These are phyloP conservation scores for Isurus oxyrinchus DNA, from an alignment of 2,113 vertebrate genomes.

Conservation along the genomic window DNA sequence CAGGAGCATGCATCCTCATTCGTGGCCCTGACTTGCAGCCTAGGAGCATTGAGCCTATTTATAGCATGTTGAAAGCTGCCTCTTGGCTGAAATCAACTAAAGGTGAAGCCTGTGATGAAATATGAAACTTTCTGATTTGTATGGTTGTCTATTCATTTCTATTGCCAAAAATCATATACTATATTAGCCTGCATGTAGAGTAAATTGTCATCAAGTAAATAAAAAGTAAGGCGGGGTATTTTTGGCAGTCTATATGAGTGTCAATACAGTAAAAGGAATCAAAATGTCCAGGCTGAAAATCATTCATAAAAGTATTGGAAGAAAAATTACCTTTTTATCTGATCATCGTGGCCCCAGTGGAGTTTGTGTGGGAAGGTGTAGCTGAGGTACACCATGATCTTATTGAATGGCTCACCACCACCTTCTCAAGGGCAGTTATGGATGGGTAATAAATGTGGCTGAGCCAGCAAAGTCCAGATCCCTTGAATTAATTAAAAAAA, in stretches of 20 bases:
- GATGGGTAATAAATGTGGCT: too few relatives aligned
- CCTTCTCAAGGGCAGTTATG: too few relatives aligned
- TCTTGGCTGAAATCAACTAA: neutral
- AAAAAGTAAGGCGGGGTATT: neutral
- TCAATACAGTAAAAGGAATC: neutral
- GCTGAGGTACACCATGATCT: neutral
- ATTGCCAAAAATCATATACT: neutral
- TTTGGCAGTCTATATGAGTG: neutral
- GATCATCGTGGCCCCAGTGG: neutral
- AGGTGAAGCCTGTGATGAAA: neutral
- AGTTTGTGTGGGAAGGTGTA: neutral
- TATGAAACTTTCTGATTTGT: neutral
- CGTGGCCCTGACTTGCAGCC: neutral
- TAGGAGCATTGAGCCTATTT: neutral
- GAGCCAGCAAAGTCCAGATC: too few relatives aligned
- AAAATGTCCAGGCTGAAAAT: neutral
- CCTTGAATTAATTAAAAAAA: too few relatives aligned
- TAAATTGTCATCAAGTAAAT: neutral
- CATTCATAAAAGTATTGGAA: neutral
- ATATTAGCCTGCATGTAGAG: neutral
- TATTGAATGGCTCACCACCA: too few relatives aligned
- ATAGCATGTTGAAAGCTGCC: too few relatives aligned
- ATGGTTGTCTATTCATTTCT: too few relatives aligned
- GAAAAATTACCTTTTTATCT: neutral
- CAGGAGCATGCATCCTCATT: neutral